Base-by-base conservation (phyloP, 1,140 invertebrate genomes). In the Papilio polytes region DNA sequence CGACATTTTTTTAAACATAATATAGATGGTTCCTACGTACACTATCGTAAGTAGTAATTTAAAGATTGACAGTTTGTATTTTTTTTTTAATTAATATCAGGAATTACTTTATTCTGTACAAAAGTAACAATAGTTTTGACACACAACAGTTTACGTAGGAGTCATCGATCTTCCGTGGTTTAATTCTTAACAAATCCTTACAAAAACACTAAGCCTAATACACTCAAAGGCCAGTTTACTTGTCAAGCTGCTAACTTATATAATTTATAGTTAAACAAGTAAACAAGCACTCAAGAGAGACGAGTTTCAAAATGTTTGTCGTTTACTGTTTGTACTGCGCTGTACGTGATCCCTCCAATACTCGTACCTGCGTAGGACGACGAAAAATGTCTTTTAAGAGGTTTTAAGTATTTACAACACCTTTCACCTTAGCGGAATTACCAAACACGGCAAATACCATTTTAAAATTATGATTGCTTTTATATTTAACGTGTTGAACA, bases 301-400 rank as follows among this genome's bases (percentile, higher is more conserved):
- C 88, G 85, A 89, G 84, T 86, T 87, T 89, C 84, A 86, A 88
- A 91, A 86, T 90, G 91, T 90, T 90, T 90, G 85, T 76, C 80
- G 66, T 78, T 80, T 80, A 80, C 72, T 91, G 85, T 92, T 90
- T 92, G 87, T 83, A 77, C 81, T 81, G 82, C 76, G 72, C 81
- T 44, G 82, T 86, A 85, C 86, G 84, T 86, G 85, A 85, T 88
- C 84, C 85, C 85, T 81, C 87, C 85, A 44, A 86, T 85, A 63
- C 81, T 80, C 82, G 78, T 84, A 83, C 82, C 80, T 85, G 89
- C 86, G 89, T 91, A 86, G 89, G 87, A 82, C 74, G 74, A 20
- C 18, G 20, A 53, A 76, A 76, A 76, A 76, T 74, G 44, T 46
- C 73, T 51, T 31, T 53, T 22, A 46, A 76, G 26, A 26, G 63